A percentile compares a stretch with the other conserved stretches of the same genome.
phyloP scores from a whole-genome alignment of 2,888 invertebrate species.

The Dicyrtoma fusca region DNA sequence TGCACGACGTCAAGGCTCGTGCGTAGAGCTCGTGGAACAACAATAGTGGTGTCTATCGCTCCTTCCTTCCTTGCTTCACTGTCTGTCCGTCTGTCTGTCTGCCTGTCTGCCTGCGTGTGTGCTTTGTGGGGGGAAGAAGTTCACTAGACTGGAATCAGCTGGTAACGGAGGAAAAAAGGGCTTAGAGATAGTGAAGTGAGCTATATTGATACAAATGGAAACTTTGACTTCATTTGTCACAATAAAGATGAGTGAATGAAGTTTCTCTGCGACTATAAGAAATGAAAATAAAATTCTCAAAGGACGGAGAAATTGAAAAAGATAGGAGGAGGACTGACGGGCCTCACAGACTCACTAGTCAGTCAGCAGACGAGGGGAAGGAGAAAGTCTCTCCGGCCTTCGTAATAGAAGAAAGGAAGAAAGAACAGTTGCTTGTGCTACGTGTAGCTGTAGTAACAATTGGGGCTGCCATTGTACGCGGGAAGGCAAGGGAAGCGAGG shows the following conservation, averaged over 20 bases:
- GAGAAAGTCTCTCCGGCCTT: background rate
- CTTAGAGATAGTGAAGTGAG: background rate
- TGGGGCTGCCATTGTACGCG: background rate
- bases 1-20: no score
- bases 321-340: constrained; percentile 35
- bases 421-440: background rate
- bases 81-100: no score
- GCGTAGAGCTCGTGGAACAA: no score
- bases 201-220: constrained; percentile 47
- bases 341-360: background rate
- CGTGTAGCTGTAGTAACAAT: background rate
- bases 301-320: constrained; percentile 47
- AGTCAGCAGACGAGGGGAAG: background rate
- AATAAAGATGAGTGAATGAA: constrained; percentile 45
- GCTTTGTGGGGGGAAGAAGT: no score
- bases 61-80: no score
- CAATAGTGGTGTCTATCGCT: no score
- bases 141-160: background rate
- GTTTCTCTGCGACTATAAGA: constrained; percentile 26
- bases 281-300: constrained; percentile 42
- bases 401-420: background rate
- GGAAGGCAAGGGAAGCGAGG: constrained; percentile 14
- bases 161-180: background rate
- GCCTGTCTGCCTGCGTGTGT: no score
- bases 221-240: constrained; percentile 49